Evolutionary conservation across 2,113 vertebrate genomes (phyloP).

Genomic region (Vulpes vulpes): DNA sequence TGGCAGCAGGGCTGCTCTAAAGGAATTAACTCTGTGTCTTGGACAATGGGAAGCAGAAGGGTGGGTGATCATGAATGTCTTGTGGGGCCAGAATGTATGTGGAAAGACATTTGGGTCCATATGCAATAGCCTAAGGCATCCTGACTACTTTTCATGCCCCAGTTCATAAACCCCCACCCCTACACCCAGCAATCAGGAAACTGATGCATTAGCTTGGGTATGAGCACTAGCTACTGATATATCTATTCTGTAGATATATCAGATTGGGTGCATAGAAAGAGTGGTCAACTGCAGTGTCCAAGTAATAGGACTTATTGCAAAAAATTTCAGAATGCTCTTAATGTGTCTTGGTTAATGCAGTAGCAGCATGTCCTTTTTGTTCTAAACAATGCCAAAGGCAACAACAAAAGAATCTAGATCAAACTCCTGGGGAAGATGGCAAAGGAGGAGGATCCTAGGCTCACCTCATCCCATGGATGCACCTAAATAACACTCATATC

Average conservation of each 20-base stretch:
- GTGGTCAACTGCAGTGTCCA: background rate
- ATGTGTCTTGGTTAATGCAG: background rate
- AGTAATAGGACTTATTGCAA: background rate
- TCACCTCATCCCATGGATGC: background rate
- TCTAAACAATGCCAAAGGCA: background rate
- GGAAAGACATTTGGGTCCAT: no score
- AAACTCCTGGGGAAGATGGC: background rate
- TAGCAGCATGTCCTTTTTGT: background rate
- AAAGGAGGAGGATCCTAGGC: background rate
- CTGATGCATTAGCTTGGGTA: background rate
- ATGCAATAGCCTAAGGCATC: background rate
- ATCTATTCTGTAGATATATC: background rate
- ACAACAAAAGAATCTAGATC: background rate
- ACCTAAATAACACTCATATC: background rate
- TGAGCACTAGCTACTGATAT: background rate
- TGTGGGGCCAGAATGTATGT: no score
- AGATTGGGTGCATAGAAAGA: background rate
- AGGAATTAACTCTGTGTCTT: no score
- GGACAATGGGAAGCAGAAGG: no score
- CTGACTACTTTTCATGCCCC: background rate
- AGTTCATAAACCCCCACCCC: background rate
- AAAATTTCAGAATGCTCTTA: background rate
- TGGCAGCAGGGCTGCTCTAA: no score
- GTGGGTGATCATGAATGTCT: no score
- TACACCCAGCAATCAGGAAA: background rate